phyloP scores from a whole-genome alignment of 2,113 vertebrate species.

The Hippocampus zosterae region DNA sequence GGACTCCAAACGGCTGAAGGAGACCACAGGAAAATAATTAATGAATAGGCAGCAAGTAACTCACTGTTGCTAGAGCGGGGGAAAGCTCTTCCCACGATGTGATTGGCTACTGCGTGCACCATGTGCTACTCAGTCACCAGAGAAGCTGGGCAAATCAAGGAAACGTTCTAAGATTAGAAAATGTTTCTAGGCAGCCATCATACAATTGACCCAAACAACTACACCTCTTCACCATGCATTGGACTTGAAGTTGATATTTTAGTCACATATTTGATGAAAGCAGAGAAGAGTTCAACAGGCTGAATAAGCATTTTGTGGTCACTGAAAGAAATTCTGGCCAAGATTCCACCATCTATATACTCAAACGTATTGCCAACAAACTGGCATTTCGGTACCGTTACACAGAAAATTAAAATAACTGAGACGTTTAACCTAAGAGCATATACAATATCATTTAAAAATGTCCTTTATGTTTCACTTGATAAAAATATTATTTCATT shows the following conservation, averaged over 20 bases:
- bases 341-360: neutral
- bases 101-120: conserved; percentile 66
- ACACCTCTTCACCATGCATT: conserved; percentile 15
- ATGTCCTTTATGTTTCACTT: neutral
- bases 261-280: neutral
- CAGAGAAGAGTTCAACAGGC: neutral
- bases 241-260: neutral
- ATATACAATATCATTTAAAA: neutral
- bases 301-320: neutral
- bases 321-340: neutral
- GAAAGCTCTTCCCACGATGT: conserved; percentile 59
- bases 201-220: conserved; percentile 57
- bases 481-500: neutral
- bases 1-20: conserved; percentile 56
- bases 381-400: neutral
- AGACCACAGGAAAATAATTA: conserved; percentile 71
- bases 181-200: conserved; percentile 76
- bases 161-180: conserved; percentile 81
- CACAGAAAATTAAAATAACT: neutral
- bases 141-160: conserved; percentile 76
- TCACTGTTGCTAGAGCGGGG: conserved; percentile 77
- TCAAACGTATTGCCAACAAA: neutral
- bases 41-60: conserved; percentile 71
- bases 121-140: conserved; percentile 73
- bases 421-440: neutral